Base-by-base conservation (phyloP, 1,140 invertebrate genomes). In the Lordiphosa collinella region DNA sequence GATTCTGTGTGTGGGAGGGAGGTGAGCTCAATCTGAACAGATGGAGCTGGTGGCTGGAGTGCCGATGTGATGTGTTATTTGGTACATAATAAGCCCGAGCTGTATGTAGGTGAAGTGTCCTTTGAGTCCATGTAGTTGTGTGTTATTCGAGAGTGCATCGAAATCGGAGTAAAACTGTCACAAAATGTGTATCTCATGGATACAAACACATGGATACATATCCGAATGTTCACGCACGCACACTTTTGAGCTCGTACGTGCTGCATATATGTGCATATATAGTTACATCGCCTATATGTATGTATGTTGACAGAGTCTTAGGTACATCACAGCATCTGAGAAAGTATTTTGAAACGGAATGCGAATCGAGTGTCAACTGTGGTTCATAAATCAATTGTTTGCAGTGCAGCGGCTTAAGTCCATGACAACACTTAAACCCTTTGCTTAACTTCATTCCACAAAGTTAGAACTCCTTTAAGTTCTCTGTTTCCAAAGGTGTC, bases 121-220 rank as follows among this genome's bases (percentile, higher is more conserved):
- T 44, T 10, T 13, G 18, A 44, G 29, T 44, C 22, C 41, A 8
- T 31, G 41, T 44, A 18, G 18, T 16, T 47, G 29, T 16, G 25
- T 37, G 14, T 49, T 49, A 7, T 22, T 36, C 16, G 13, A 40
- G 13, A 40, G 32, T 36, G 14, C 14, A 37, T 25, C 34, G 14
- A 22, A 32, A 46, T 54, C 25, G 52, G 31, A 54, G 38, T 38
- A 52, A 52, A 37, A 35, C 36, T 40, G 9, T 46, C 31, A 38
- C 44, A 79, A 73, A 79, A 58, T 79, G 64, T 79, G 74, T 79
- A 79, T 79, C 69, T 49, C 55, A 57, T 63, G 36, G 63, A 64
- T 55, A 61, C 55, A 59, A 59, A 43, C 58, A 58, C 55, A 57
- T 63, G 36, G 63, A 50, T 50, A 55, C 40, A 40, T 37, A 47